These are phyloP conservation scores for Cepphus grylle DNA, from an alignment of 2,113 vertebrate genomes.

Conservation along the genomic window DNA sequence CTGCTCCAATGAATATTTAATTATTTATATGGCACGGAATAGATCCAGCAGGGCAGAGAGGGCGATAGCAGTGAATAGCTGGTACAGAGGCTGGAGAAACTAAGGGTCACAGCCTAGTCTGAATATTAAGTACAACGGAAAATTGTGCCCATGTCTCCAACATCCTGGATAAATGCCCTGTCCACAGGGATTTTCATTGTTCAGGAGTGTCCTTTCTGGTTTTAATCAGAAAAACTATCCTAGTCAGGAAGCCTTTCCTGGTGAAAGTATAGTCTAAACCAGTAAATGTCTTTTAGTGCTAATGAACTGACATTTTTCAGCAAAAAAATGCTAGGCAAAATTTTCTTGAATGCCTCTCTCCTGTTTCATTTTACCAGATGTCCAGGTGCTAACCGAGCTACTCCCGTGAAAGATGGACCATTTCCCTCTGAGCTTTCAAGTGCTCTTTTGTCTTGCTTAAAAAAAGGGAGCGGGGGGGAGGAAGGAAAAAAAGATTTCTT, in stretches of 20 bases:
- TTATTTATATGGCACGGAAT: slow-evolving; percentile 17
- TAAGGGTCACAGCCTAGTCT: neutral
- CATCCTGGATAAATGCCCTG: neutral
- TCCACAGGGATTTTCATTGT: slow-evolving; percentile 18
- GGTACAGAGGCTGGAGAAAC: neutral
- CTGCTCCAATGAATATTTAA: slow-evolving; percentile 9
- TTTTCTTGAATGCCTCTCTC: neutral
- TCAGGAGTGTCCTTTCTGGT: slow-evolving; percentile 25
- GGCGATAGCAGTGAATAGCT: neutral
- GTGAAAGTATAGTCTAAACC: neutral
- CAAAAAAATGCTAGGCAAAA: neutral
- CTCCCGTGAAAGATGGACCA: neutral
- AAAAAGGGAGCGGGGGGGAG: neutral
- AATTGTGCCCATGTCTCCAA: neutral
- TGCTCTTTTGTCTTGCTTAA: neutral
- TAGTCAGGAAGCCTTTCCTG: neutral
- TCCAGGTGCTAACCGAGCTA: neutral
- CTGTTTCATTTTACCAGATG: neutral
- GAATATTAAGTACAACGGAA: slow-evolving; percentile 23
- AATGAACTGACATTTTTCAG: slow-evolving; percentile 33
- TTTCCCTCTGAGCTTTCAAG: neutral
- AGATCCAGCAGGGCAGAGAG: neutral
- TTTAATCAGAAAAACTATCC: slow-evolving; percentile 7
- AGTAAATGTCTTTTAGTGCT: slow-evolving; percentile 9
- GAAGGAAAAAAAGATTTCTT: neutral